A percentile compares a stretch with the other conserved stretches of the same genome.
phyloP scores from a whole-genome alignment of 2,113 vertebrate species.

The Picathartes gymnocephalus region DNA sequence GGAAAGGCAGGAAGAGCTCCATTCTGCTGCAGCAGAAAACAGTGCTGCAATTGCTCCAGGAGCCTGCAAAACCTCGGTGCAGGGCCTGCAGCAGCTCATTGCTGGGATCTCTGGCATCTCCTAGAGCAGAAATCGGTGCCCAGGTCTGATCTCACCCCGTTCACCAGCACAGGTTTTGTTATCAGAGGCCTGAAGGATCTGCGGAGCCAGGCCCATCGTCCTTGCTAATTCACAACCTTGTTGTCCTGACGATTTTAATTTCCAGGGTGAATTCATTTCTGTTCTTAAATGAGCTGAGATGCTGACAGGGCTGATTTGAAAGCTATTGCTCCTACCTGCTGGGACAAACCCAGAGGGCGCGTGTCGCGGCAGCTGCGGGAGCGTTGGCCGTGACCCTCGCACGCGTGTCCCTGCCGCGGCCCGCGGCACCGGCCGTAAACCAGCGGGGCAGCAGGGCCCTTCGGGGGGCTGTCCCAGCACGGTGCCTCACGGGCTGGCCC shows the following conservation, averaged over 20 bases:
- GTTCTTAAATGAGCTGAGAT: not conserved
- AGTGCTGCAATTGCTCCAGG: not conserved
- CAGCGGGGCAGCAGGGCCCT: too few species aligned
- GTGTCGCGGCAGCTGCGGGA: too few species aligned
- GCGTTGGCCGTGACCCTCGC: too few species aligned
- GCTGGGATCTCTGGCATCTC: not conserved
- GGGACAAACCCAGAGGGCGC: too few species aligned
- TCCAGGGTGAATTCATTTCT: not conserved
- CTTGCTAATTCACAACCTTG: not conserved
- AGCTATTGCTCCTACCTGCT: not conserved
- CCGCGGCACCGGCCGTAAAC: too few species aligned
- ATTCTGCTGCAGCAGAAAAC: not conserved
- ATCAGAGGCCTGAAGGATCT: not conserved
- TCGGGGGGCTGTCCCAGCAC: too few species aligned
- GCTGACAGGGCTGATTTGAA: not conserved
- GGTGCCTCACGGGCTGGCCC: too few species aligned
- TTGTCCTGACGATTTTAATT: not conserved
- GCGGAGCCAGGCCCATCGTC: not conserved
- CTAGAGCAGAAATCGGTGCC: not conserved
- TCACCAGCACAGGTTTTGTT: not conserved
- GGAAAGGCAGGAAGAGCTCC: not conserved
- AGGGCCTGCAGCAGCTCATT: not conserved
- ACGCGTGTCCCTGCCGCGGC: too few species aligned
- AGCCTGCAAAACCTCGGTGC: not conserved
- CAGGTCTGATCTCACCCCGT: not conserved